Conservation (phyloP, 2,113 vertebrate genomes). For the Polypterus bichir region DNA sequence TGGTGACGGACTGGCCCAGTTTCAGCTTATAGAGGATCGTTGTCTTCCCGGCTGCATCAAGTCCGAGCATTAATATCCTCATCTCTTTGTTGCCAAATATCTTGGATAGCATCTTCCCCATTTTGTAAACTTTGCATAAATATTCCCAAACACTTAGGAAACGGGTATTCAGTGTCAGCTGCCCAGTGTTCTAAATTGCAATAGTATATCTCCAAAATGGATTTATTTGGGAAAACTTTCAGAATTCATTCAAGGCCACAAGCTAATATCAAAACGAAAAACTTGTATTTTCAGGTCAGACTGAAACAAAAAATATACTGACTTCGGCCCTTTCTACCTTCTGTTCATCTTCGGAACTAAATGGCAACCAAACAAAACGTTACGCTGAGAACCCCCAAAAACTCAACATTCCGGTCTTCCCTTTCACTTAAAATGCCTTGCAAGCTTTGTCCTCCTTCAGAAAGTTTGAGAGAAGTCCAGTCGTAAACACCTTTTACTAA, state of each 20-base stretch:
- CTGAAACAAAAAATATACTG: not conserved
- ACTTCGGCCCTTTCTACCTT: not conserved
- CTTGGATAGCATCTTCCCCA: conserved; percentile 97
- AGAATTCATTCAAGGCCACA: no score
- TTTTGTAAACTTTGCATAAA: conserved; percentile 63
- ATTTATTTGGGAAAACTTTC: no score
- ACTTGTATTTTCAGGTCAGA: not conserved
- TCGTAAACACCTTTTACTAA: not conserved
- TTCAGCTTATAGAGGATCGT: conserved; percentile 98
- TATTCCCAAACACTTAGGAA: conserved; percentile 27
- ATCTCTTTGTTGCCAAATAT: conserved; percentile 99
- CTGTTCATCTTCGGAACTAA: not conserved
- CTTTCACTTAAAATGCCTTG: not conserved
- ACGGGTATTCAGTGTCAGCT: not conserved
- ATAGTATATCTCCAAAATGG: not conserved
- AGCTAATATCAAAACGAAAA: not conserved
- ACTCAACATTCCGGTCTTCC: not conserved
- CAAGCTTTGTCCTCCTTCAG: not conserved
- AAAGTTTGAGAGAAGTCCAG: not conserved
- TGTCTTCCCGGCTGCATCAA: conserved; percentile 95
- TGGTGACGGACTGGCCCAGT: conserved; percentile 96
- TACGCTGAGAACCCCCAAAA: not conserved
- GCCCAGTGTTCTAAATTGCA: not conserved
- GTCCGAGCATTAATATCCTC: conserved; percentile 97
- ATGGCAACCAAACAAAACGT: not conserved